Percentiles rank a stretch among this genome's conserved stretches.
phyloP scores from a whole-genome alignment of 2,797 vertebrate genomes.

The Gymnothorax reevesii region DNA sequence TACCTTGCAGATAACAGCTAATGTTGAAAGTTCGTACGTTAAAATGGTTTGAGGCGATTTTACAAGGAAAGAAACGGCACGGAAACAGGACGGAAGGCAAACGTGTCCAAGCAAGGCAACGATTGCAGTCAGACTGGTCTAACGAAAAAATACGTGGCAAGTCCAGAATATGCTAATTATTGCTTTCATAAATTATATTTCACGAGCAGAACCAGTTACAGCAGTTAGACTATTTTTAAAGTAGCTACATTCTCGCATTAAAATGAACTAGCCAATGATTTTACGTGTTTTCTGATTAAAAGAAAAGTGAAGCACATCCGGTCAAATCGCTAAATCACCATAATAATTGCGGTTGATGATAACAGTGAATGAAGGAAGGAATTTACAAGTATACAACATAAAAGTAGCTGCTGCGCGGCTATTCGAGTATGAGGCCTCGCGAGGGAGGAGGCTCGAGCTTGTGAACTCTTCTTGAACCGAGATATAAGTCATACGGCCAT shows the following conservation, averaged over 20 bases:
- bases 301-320: not conserved
- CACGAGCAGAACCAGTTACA: not conserved
- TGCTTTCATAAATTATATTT: not conserved
- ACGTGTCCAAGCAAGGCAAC: slow-evolving; percentile 22
- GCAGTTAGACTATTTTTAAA: too few species aligned
- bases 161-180: not conserved
- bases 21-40: slow-evolving; percentile 15
- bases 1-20: not conserved
- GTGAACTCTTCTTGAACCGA: slow-evolving; percentile 99
- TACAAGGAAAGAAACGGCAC: not conserved
- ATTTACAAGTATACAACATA: slow-evolving; percentile 55
- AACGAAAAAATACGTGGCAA: slow-evolving; percentile 2
- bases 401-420: slow-evolving; percentile 53
- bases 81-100: not conserved
- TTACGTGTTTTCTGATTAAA: not conserved
- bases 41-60: slow-evolving; percentile 31
- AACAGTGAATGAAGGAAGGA: slow-evolving; percentile 51
- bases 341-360: not conserved
- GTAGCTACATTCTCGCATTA: not conserved
- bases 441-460: slow-evolving; percentile 83
- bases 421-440: slow-evolving; percentile 82
- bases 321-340: not conserved
- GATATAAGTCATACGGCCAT: slow-evolving; percentile 98
- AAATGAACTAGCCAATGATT: not conserved
- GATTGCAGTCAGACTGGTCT: slow-evolving; percentile 24